Percentiles rank a stretch among this genome's conserved stretches.
Evolutionary conservation across 2,888 invertebrate genomes (phyloP).

Genomic region (Balanococcus diminutus): DNA sequence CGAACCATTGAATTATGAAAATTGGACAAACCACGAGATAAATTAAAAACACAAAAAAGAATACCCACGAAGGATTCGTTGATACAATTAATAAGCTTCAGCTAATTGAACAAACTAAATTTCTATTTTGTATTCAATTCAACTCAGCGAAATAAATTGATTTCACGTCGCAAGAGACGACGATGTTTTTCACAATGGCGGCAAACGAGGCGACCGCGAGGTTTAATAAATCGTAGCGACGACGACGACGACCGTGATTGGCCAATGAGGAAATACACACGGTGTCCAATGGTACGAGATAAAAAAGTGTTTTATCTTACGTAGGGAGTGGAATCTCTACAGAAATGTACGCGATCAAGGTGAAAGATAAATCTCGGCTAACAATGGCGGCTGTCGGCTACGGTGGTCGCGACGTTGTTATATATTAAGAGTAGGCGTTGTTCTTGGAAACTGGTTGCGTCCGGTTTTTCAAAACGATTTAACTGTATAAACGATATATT

Average conservation of each 20-base stretch:
- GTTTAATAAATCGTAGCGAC: background rate
- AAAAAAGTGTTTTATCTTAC: slow-evolving; percentile 42
- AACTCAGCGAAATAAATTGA: background rate
- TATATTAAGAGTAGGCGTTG: slow-evolving; percentile 45
- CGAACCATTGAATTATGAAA: no score
- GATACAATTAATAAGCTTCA: background rate
- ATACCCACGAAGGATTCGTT: no score
- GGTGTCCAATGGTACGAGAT: slow-evolving; percentile 50
- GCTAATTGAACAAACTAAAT: background rate
- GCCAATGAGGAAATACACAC: slow-evolving; percentile 17
- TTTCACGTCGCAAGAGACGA: background rate
- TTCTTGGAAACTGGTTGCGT: slow-evolving; percentile 50
- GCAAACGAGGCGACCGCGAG: background rate
- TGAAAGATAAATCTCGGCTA: slow-evolving; percentile 48
- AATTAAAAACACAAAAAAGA: no score
- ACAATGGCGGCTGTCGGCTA: slow-evolving; percentile 39
- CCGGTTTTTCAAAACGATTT: slow-evolving; percentile 39
- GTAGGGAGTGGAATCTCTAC: slow-evolving; percentile 46
- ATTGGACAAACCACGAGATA: no score
- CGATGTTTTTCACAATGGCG: slow-evolving; percentile 24
- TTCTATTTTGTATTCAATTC: background rate
- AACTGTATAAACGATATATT: slow-evolving; percentile 6
- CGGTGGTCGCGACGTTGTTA: background rate
- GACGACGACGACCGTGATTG: slow-evolving; percentile 10
- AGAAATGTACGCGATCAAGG: slow-evolving; percentile 39